phyloP scores from a whole-genome alignment of 1,140 invertebrate species.

The Bombus consobrinus region DNA sequence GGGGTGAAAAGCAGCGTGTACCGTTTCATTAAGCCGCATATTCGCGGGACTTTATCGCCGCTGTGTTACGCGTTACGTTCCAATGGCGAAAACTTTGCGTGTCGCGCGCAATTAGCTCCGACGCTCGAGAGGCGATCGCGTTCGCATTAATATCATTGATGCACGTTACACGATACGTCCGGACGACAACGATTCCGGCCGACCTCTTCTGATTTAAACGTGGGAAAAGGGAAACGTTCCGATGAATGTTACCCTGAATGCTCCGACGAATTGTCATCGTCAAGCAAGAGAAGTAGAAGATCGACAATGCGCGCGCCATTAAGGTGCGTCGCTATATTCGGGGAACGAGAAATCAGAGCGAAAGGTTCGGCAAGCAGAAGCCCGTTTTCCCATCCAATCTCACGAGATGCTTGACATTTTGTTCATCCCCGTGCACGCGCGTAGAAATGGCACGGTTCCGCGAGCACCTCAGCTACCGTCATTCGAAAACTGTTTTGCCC shows the following conservation, averaged over 20 bases:
- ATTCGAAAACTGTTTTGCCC: neutral
- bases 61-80: neutral
- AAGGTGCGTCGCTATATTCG: neutral
- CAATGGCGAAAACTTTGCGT: conserved; percentile 16
- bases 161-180: neutral
- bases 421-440: conserved; percentile 6
- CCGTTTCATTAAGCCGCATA: neutral
- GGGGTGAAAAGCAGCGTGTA: neutral
- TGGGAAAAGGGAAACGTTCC: neutral
- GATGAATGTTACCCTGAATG: neutral
- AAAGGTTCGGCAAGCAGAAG: neutral
- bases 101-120: conserved; percentile 35
- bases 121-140: neutral
- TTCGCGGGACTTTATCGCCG: neutral
- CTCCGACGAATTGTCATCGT: neutral
- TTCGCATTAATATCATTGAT: conserved; percentile 8
- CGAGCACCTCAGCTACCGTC: no score
- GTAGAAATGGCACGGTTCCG: no score
- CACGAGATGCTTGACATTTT: conserved; percentile 17
- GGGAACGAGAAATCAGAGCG: conserved; percentile 27
- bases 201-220: conserved; percentile 9
- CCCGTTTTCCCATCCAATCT: conserved; percentile 9
- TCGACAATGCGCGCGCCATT: conserved; percentile 1
- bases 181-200: neutral
- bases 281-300: neutral